These are phyloP conservation scores for Leguminivora glycinivorella DNA, from an alignment of 1,140 invertebrate species.

Conservation along the genomic window DNA sequence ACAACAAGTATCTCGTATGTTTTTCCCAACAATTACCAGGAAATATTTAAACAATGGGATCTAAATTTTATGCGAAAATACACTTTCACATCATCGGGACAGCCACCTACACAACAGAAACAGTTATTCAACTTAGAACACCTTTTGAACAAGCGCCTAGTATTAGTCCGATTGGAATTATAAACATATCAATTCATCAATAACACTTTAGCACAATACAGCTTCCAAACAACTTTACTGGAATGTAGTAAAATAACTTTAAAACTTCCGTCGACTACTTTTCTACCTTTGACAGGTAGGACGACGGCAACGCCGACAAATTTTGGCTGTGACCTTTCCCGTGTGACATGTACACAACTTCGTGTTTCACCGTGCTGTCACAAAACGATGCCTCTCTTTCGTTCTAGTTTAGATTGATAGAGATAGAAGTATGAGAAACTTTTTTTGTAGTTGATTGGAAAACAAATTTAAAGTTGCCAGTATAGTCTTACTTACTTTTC, in stretches of 20 bases:
- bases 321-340: slow-evolving; percentile 20
- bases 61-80: slow-evolving; percentile 75
- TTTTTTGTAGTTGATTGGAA: not conserved
- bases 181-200: slow-evolving; percentile 21
- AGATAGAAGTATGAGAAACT: not conserved
- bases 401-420: not conserved
- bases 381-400: not conserved
- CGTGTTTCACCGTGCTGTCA: not conserved
- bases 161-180: slow-evolving; percentile 14
- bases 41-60: slow-evolving; percentile 73
- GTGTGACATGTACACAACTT: slow-evolving; percentile 13
- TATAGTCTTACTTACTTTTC: not conserved
- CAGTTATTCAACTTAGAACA: slow-evolving; percentile 64
- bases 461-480: slow-evolving; percentile 9
- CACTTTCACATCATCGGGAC: slow-evolving; percentile 75
- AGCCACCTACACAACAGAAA: slow-evolving; percentile 77
- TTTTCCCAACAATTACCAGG: slow-evolving; percentile 67
- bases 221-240: slow-evolving; percentile 41
- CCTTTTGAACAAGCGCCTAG: slow-evolving; percentile 20
- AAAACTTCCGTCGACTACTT: slow-evolving; percentile 27
- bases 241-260: slow-evolving; percentile 28
- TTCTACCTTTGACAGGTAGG: slow-evolving; percentile 27
- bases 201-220: slow-evolving; percentile 18
- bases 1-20: slow-evolving; percentile 48
- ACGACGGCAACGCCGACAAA: slow-evolving; percentile 25